Evolutionary conservation across 2,888 invertebrate species (phyloP), one percentile per base, ranked within the genome.

Genomic region (Nomada lathburiana): DNA sequence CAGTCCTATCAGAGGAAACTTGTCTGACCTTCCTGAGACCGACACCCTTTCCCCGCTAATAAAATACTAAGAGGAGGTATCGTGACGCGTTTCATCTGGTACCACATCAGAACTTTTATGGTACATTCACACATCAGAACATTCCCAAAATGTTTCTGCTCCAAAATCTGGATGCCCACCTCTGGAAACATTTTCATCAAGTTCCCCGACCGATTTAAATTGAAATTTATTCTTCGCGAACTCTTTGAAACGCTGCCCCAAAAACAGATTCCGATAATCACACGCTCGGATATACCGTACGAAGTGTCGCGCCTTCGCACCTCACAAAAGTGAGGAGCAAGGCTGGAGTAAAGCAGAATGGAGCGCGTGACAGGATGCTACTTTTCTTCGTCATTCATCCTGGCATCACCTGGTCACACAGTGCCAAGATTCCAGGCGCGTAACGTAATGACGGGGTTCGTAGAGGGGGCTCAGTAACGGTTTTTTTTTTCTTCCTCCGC

Each of bases 381-480:
- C 70, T 86, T 87, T 85, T 82, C 89, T 87, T 87, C 84, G 88
- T 83, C 89, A 89, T 89, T 87, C 88, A 88, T 88, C 89, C 87
- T 85, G 87, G 80, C 80, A 72, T 89, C 86, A 87, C 88, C 85
- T 86, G 88, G 88, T 89, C 87, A 81, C 84, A 81, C 82, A 84
- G 85, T 85, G 89, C 82, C 87, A 88, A 85, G 88, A 92, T 92
- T 90, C 91, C 92, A 89, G 86, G 83, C 89, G 90, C 88, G 91
- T 89, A 92, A 90, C 92, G 91, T 91, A 92, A 91, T 89, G 87
- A 89, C 86, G 85, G 85, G 78, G 50, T 57, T 44, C 42, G 68
- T 50, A 64, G 78, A 65, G 65, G 86, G 88, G 64, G 44, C 52
- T 64, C 76, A 69, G 80, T 93, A 93, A 93, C 93, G 93, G 93